Base-by-base conservation (phyloP, 2,113 vertebrate genomes). In the Zosterops japonicus region DNA sequence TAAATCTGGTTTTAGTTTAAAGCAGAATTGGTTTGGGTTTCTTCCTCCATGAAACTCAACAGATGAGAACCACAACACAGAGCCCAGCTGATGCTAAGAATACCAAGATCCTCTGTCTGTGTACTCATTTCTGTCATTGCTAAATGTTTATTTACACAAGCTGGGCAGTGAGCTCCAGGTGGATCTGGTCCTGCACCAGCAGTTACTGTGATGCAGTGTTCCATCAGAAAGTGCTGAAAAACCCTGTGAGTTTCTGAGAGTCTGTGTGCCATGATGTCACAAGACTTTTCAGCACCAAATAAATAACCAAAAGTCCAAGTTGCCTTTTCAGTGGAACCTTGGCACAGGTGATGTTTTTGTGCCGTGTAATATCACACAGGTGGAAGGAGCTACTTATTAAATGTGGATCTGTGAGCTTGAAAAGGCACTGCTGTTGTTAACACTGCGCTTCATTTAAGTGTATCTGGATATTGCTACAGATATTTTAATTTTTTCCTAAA, bases 341-440 rank as follows among this genome's bases (percentile, higher is more conserved):
- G 33, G 2, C 39, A n/a, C 0, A 69, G 52, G 23, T 41, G 27
- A 52, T 4, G 11, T n/a, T 35, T 87, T 83, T 23, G 8, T 35
- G 36, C 8, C 2, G 1, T 11, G 8, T 25, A 67, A 5, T 18
- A 79, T 9, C 14, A 28, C n/a, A 46, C 0, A 0, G 11, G 28
- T 69, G 41, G 61, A 93, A 90, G 47, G 24, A 86, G 53, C 29
- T 79, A 12, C 14, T 61, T 52, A 61, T 0, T 29, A 50, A 81
- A 67, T 2, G 14, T 12, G 20, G 29, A 35, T 46, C 67, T 53
- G 47, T 0, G 19, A 78, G 44, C 39, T 56, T 49, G n/a, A 46
- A 67, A 89, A 94, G 41, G 47, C 55, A 46, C 12, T 36, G 50
- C 29, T 83, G 22, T 4, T 64, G 50, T 57, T 76, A 87, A 59